phyloP scores from a whole-genome alignment of 2,888 invertebrate genomes.

The Crepidodera aurea region DNA sequence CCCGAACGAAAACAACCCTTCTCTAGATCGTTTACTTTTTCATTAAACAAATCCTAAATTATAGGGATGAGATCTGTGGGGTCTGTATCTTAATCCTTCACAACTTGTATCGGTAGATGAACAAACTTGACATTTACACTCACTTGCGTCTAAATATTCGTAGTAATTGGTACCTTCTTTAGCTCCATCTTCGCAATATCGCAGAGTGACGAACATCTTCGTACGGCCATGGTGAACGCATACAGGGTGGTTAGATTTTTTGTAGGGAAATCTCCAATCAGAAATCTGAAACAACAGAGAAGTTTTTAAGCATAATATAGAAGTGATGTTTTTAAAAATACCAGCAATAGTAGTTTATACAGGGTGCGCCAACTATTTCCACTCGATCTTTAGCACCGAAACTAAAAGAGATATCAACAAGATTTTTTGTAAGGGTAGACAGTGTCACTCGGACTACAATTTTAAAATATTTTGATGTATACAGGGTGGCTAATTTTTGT shows the following conservation, averaged over 20 bases:
- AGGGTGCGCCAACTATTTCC: too few relatives aligned
- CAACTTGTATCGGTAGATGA: constrained; percentile 75
- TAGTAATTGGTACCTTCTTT: constrained; percentile 72
- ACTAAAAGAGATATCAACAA: too few relatives aligned
- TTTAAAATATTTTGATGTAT: too few relatives aligned
- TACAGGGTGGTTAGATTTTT: constrained; percentile 84
- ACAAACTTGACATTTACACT: constrained; percentile 78
- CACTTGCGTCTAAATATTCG: constrained; percentile 79
- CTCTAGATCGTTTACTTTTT: background rate
- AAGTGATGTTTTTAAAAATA: too few relatives aligned
- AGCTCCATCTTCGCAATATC: constrained; percentile 79
- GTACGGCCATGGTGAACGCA: constrained; percentile 80
- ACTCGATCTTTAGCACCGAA: too few relatives aligned
- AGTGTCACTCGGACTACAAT: too few relatives aligned
- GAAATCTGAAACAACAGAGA: constrained; percentile 67
- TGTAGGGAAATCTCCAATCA: constrained; percentile 90
- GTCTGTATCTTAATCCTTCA: constrained; percentile 68
- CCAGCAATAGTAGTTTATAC: too few relatives aligned
- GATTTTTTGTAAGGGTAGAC: too few relatives aligned
- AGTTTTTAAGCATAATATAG: too few relatives aligned
- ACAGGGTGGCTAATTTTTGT: too few relatives aligned
- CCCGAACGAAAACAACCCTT: too few relatives aligned
- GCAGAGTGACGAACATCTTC: constrained; percentile 70
- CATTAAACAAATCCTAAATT: constrained; percentile 49
- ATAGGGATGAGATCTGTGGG: constrained; percentile 59